Conservation (phyloP, 2,888 invertebrate genomes). For the Capitulum mitella region DNA sequence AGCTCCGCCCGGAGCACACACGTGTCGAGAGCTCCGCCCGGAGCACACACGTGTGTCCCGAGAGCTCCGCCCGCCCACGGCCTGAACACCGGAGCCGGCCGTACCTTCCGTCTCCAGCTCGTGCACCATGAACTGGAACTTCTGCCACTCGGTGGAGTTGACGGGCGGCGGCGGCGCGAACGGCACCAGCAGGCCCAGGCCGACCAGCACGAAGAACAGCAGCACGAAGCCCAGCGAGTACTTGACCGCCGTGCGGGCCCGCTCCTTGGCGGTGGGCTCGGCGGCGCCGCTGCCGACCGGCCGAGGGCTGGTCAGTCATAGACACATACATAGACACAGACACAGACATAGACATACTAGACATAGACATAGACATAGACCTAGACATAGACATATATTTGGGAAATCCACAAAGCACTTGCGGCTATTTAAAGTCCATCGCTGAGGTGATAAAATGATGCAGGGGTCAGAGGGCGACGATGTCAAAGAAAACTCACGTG, state of each 20-base stretch:
- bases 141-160: neutral
- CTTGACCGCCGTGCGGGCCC: neutral
- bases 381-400: neutral
- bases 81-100: neutral
- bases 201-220: constrained; percentile 16
- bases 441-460: too few species aligned
- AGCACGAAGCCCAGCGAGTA: neutral
- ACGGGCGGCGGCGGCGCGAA: constrained; percentile 17
- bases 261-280: neutral
- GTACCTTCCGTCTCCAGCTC: constrained; percentile 11
- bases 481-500: too few species aligned
- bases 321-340: neutral
- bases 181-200: constrained; percentile 27
- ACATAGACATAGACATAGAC: neutral
- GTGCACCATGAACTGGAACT: constrained; percentile 1
- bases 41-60: neutral
- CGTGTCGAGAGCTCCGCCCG: neutral
- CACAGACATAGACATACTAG: neutral
- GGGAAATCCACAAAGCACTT: too few species aligned
- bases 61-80: too few species aligned
- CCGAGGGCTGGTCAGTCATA: neutral
- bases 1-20: too few species aligned
- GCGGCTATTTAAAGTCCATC: too few species aligned
- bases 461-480: too few species aligned
- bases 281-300: neutral